Conservation (phyloP, 2,888 invertebrate genomes). For the Caenorhabditis drosophilae region DNA sequence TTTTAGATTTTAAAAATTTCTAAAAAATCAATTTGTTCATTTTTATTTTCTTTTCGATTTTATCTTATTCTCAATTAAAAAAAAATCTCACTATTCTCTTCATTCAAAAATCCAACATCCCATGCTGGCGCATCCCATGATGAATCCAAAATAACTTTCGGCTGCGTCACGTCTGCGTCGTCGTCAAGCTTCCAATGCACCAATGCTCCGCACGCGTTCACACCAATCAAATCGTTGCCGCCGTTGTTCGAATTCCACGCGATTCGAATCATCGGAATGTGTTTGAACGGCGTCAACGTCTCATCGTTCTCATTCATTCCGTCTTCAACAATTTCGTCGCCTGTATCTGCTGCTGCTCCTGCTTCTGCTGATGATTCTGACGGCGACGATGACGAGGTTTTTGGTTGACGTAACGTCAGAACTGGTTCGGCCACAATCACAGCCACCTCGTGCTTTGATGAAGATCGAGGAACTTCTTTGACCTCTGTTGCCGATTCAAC, state of each 20-base stretch:
- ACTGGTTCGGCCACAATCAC: conserved; percentile 8
- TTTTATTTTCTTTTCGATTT: background rate
- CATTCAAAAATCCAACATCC: conserved; percentile 29
- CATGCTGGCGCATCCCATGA: conserved; percentile 37
- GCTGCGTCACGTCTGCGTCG: conserved; percentile 9
- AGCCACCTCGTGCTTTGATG: conserved; percentile 1
- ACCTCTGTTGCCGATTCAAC: no score
- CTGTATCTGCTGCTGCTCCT: no score
- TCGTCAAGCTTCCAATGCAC: conserved; percentile 41
- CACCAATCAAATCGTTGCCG: conserved; percentile 17
- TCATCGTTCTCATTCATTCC: no score
- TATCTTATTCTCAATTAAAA: conserved; percentile 1
- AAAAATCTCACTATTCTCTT: conserved; percentile 14
- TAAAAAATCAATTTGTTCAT: background rate
- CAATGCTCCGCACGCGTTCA: conserved; percentile 16
- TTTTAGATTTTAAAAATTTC: background rate
- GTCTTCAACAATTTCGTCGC: no score
- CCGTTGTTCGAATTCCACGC: conserved; percentile 27
- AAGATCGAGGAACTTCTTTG: no score
- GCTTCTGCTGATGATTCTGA: no score
- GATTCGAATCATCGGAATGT: conserved; percentile 7
- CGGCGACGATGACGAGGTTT: conserved; percentile 2
- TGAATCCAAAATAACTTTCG: conserved; percentile 7
- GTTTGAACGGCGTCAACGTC: no score
- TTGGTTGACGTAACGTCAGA: conserved; percentile 9